phyloP scores from a whole-genome alignment of 1,140 invertebrate species.

The Pseudomyrmex concolor region DNA sequence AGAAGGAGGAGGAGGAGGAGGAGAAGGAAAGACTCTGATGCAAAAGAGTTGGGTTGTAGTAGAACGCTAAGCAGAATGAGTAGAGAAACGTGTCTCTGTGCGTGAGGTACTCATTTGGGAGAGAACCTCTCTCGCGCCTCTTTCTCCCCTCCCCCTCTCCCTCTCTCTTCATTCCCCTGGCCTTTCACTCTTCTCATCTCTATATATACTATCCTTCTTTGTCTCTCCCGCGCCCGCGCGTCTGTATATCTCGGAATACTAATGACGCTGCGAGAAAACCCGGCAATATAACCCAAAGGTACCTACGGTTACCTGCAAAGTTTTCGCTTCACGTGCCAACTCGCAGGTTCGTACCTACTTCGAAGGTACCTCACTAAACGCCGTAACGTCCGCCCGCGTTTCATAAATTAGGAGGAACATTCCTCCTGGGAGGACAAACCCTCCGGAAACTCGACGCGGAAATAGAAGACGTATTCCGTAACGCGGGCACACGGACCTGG shows the following conservation, averaged over 20 bases:
- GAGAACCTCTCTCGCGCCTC: conserved; percentile 27
- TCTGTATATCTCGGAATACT: conserved; percentile 64
- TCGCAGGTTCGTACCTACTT: conserved; percentile 32
- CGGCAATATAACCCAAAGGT: conserved; percentile 41
- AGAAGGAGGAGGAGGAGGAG: background rate
- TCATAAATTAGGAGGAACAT: conserved; percentile 73
- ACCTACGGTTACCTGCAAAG: conserved; percentile 60
- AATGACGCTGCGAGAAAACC: conserved; percentile 66
- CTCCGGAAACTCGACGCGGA: conserved; percentile 59
- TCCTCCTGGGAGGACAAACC: conserved; percentile 67
- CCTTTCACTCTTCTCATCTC: no score
- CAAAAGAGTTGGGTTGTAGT: background rate
- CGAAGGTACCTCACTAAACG: conserved; percentile 63
- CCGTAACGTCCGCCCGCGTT: conserved; percentile 64
- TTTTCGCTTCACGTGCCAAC: conserved; percentile 61
- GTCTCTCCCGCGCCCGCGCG: conserved; percentile 26
- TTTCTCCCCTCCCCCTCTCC: background rate
- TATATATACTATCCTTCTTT: conserved; percentile 35
- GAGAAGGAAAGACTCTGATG: conserved; percentile 8
- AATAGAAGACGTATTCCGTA: conserved; percentile 59
- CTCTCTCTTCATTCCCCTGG: background rate
- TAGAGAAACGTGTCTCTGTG: conserved; percentile 71
- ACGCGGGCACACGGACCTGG: conserved; percentile 33
- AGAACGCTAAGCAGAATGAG: conserved; percentile 65
- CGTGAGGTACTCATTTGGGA: conserved; percentile 71